Conservation (phyloP, 2,797 vertebrate genomes). For the Cephalopachus bancanus region DNA sequence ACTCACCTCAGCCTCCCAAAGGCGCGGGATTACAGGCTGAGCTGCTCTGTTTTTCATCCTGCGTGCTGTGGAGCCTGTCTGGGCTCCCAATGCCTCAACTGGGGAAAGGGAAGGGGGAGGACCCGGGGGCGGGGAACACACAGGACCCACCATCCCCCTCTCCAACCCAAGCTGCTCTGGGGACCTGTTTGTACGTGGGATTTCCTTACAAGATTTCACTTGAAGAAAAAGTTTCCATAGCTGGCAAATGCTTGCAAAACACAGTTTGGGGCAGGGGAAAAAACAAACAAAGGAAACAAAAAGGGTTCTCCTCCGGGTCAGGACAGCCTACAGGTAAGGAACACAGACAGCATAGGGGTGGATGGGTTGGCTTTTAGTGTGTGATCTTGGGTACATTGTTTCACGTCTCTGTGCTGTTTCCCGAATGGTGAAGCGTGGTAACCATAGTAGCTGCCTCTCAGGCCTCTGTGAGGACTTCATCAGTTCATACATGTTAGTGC, state of each 20-base stretch:
- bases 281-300: neutral
- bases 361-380: neutral
- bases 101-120: neutral
- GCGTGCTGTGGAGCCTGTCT: neutral
- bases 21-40: no score
- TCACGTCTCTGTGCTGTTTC: neutral
- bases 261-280: neutral
- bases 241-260: neutral
- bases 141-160: fast-evolving
- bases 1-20: no score
- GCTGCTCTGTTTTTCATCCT: neutral
- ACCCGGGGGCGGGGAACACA: neutral
- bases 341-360: neutral
- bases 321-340: neutral
- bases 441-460: neutral
- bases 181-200: neutral
- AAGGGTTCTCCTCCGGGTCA: neutral
- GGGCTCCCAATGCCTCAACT: neutral
- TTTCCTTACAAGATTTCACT: neutral
- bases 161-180: neutral
- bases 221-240: neutral
- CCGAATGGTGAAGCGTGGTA: neutral
- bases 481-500: neutral
- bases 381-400: neutral
- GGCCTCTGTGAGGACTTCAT: neutral